Base-by-base conservation (phyloP, 2,797 vertebrate species). In the Botia almorhae region DNA sequence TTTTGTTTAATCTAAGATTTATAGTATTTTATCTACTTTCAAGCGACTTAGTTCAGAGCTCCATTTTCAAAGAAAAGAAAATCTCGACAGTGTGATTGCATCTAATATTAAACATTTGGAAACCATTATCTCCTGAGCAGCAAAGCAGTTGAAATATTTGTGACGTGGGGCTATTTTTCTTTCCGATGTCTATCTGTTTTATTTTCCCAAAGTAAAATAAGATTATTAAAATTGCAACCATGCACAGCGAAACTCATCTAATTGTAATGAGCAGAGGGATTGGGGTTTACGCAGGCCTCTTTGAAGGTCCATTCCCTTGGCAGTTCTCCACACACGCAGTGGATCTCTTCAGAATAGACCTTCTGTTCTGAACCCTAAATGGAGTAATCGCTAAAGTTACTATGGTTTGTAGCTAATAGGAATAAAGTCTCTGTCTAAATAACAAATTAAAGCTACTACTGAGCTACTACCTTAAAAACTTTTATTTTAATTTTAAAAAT, bases 151-250 rank as follows among this genome's bases (percentile, higher is more conserved):
- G 84, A 84, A 90, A 90, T 86, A 90, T 87, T 91, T 89, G 88
- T 90, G 89, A 92, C 90, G 86, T 76, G 63, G 65, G 87, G 72
- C 83, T 87, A 71, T 91, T 90, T 87, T 88, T 82, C 86, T 89
- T 88, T 89, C 86, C 88, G 89, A 91, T 91, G 86, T 89, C 85
- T 80, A 88, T 92, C 81, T 78, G 83, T 84, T 89, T 84, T 87
- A 89, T 91, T 91, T 88, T 88, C 84, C 84, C 33, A 82, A 65
- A 86, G 90, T 91, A 87, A 90, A 85, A 90, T 89, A 84, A 86
- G 87, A 92, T 92, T 92, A 91, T 91, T 90, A 87, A 92, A 93
- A 94, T 90, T 92, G 90, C 90, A 92, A 91, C 90, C 92, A 93
- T 92, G 89, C 89, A 85, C 83, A 83, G 87, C 78, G 82, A 90